A percentile compares a stretch with the other conserved stretches of the same genome.
Conservation (phyloP, 2,113 vertebrate genomes). For the Tapirus terrestris region DNA sequence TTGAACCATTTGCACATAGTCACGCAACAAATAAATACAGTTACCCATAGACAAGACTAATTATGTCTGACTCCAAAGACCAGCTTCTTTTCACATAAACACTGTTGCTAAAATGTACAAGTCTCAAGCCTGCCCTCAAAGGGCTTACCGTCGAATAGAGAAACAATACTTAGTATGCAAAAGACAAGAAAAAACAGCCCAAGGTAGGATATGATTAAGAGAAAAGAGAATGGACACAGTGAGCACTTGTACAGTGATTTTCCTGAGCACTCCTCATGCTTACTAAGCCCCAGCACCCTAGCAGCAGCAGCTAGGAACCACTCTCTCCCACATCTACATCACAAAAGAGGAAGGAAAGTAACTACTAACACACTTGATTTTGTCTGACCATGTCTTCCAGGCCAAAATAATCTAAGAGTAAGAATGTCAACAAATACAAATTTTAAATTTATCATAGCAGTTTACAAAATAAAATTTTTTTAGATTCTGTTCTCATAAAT, state of each 20-base stretch:
- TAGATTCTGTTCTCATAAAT: neutral
- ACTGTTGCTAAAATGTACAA: neutral
- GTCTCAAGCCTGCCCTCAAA: neutral
- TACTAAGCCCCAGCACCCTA: neutral
- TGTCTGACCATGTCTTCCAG: neutral
- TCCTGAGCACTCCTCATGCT: neutral
- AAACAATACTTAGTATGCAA: neutral
- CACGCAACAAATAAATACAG: neutral
- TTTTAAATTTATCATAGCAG: neutral
- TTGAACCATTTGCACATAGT: neutral
- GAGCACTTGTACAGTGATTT: accelerated
- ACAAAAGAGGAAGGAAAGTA: neutral
- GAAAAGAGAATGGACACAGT: neutral
- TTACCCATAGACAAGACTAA: neutral
- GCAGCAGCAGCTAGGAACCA: accelerated
- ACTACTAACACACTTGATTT: neutral
- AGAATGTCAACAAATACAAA: neutral
- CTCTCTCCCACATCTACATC: neutral
- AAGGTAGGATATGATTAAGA: too few relatives aligned
- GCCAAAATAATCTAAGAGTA: neutral
- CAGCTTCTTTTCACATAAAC: neutral
- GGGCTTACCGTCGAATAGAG: neutral
- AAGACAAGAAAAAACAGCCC: neutral
- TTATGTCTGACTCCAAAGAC: neutral
- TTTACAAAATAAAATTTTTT: neutral